Base-by-base conservation (phyloP, 2,888 invertebrate genomes). In the Mesodorylaimus sp. region DNA sequence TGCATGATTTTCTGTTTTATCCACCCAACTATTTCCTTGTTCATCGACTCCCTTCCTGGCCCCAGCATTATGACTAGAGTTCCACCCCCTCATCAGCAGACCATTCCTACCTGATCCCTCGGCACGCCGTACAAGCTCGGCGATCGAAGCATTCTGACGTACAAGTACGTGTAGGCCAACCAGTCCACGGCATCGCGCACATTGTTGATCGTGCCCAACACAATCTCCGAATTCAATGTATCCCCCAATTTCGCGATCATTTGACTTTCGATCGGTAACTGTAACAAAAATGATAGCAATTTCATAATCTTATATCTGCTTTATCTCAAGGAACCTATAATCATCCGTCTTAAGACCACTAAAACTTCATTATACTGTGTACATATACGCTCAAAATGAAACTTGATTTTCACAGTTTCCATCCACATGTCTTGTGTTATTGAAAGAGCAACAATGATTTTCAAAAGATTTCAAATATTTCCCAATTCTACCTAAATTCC, bases 181-280 rank as follows among this genome's bases (percentile, higher is more conserved):
- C 91, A 91, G 0, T 81, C 81, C 47, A 87, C 83, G 0, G 88
- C 89, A 61, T 91, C 89, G 45, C 81, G 73, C 0, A 93, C 78
- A 65, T 80, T 86, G 70, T 83, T 82, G 46, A 97, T 81, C 0
- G 88, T 88, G 5, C 95, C 97, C 7, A 95, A 74, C 0, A 97
- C 95, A 26, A 95, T 78, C 73, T 99, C 97, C 0, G 97, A 97
- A 69, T 97, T 97, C 36, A 99, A 72, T 79, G 91, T 86, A 66
- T 99, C 97, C 0, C 95, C 82, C 63, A 97, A 72, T 67, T 86
- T 89, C 28, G 81, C 75, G 24, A 97, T 77, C 61, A 97, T 74
- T 71, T 99, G 97, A 0, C 89, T 89, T 69, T 99, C 97, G 48
- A 97, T 89, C 0, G 97, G 97, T 56, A 99, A 72, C 67, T 68